Percentiles rank a stretch among this genome's conserved stretches.
Evolutionary conservation across 1,140 invertebrate species (phyloP).

Genomic region (Stegodyphus mimosarum): DNA sequence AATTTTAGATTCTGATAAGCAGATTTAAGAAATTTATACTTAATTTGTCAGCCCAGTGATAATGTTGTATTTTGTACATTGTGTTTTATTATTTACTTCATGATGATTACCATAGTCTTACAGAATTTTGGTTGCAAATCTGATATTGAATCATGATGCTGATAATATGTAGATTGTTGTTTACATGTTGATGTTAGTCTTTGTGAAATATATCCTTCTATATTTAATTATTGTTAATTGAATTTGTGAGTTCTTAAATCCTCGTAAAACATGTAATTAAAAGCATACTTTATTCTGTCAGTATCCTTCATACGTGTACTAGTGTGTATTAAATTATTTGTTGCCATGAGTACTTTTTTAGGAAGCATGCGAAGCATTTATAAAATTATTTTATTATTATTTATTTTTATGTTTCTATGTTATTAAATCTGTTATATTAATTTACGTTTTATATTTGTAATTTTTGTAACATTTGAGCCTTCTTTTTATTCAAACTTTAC

Average conservation of each 20-base stretch:
- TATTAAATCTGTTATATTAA: too few relatives aligned
- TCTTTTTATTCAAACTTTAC: too few relatives aligned
- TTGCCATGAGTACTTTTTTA: slow-evolving; percentile 16
- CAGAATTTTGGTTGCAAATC: neutral
- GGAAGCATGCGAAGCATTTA: neutral
- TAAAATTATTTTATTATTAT: too few relatives aligned
- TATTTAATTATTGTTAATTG: slow-evolving; percentile 16
- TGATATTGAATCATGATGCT: neutral
- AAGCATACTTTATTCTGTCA: neutral
- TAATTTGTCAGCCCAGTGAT: neutral
- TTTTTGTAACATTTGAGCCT: too few relatives aligned
- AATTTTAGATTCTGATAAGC: neutral
- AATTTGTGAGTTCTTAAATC: slow-evolving; percentile 28
- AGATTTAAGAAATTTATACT: too few relatives aligned
- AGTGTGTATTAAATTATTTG: neutral
- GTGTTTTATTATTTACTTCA: neutral
- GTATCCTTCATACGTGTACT: neutral
- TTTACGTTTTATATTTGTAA: too few relatives aligned
- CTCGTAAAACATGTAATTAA: neutral
- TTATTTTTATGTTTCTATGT: too few relatives aligned
- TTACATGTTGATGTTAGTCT: slow-evolving; percentile 40
- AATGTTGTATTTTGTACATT: neutral
- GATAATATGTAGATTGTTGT: neutral
- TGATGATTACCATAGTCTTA: neutral
- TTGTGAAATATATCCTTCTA: slow-evolving; percentile 42